A percentile compares a stretch with the other conserved stretches of the same genome.
phyloP scores from a whole-genome alignment of 2,113 vertebrate genomes.

The Platycercus adscitus region DNA sequence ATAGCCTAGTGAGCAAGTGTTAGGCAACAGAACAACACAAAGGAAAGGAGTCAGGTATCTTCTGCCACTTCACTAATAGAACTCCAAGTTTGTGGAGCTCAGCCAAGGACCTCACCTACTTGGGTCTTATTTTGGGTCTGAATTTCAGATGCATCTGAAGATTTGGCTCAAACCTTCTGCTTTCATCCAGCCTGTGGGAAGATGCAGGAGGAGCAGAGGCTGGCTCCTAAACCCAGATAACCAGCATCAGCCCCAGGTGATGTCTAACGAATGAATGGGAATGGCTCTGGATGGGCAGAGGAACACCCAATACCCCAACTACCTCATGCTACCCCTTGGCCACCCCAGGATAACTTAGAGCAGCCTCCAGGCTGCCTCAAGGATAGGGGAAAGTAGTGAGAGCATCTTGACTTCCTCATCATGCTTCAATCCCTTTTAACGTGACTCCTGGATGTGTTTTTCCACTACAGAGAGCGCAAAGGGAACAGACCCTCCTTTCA shows the following conservation, averaged over 20 bases:
- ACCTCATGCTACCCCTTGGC: rapidly evolving
- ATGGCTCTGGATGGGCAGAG: background rate
- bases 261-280: too few species aligned
- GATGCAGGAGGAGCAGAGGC: background rate
- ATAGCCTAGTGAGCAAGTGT: rapidly evolving
- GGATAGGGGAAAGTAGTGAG: rapidly evolving
- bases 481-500: background rate
- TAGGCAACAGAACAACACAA: too few species aligned
- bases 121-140: background rate
- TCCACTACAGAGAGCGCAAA: rapidly evolving
- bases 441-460: background rate
- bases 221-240: background rate
- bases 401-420: background rate
- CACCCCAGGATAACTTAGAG: background rate
- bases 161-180: background rate
- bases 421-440: background rate
- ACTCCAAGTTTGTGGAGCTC: background rate
- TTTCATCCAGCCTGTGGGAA: background rate
- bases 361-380: background rate
- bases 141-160: background rate
- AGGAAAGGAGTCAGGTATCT: background rate
- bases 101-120: background rate
- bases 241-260: rapidly evolving
- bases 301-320: background rate
- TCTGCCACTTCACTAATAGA: too few species aligned